Evolutionary conservation across 2,797 vertebrate genomes (phyloP), one percentile per base, ranked within the genome.

Genomic region (Sandelia bainsii): DNA sequence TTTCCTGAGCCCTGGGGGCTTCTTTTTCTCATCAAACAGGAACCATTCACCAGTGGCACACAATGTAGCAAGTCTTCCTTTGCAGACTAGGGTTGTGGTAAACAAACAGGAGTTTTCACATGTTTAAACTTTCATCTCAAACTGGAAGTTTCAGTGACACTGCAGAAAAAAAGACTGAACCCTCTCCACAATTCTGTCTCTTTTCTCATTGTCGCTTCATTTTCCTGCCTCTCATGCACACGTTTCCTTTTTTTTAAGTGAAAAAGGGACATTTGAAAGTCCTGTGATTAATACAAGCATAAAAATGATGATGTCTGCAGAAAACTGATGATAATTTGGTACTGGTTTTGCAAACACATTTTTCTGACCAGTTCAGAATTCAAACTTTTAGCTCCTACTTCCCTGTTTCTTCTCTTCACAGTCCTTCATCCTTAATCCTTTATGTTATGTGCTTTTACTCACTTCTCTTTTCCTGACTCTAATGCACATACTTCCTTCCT

Each of bases 71-170:
- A 62, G 44, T 66, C 71, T 65, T 72, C 50, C 49, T 78, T 34
- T 64, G 50, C 79, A 85, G 71, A 50, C 60, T 45, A 42, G 61
- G 79, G 67, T 79, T 83, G 85, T 83, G 77, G 83, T 81, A 71
- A 85, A 79, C 73, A 80, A 83, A 72, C 59, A 65, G 64, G 48
- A 67, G 63, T 68, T 77, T 78, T 77, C 64, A 56, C 29, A 51
- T 17, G 12, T 44, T 73, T 58, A 37, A 80, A 66, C 78, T 77
- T 86, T 82, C 64, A 82, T 86, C 72, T 81, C 39, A 52, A 60
- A 42, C 63, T 82, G 44, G 40, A 75, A 57, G 62, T 61, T 25
- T n/a, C 13, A 23, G 20, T 82, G 81, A 82, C 57, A 82, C 62
- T 69, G 72, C 79, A 83, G 39, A 77, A 59, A 61, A 60, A 62